Conservation (phyloP, 1,140 invertebrate species). For the Cherax destructor region DNA sequence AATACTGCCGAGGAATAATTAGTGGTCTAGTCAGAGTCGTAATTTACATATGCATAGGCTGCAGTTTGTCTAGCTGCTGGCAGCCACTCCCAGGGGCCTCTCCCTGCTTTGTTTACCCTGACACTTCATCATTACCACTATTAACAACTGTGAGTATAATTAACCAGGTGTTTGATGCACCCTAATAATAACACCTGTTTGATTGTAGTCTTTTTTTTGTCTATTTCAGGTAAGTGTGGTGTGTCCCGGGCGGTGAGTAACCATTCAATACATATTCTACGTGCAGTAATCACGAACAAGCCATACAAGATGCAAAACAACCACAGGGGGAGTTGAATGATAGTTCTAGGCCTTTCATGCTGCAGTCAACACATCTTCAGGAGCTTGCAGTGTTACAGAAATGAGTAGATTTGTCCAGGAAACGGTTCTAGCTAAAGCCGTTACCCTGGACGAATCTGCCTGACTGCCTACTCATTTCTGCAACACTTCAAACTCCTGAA, state of each 20-base stretch:
- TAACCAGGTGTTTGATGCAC: background rate
- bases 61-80: slow-evolving; percentile 30
- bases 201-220: background rate
- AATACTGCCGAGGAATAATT: slow-evolving; percentile 12
- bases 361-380: too few species aligned
- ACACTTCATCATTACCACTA: background rate
- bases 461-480: too few species aligned
- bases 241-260: background rate
- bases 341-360: too few species aligned
- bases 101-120: background rate
- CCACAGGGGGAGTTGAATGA: too few species aligned
- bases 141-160: background rate
- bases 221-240: slow-evolving; percentile 43
- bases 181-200: background rate
- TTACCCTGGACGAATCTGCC: too few species aligned
- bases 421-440: too few species aligned
- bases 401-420: background rate
- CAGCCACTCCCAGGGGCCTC: background rate
- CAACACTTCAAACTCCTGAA: too few species aligned
- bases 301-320: too few species aligned
- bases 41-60: slow-evolving; percentile 39
- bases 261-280: too few species aligned
- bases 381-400: too few species aligned
- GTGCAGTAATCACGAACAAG: too few species aligned
- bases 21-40: slow-evolving; percentile 11